Conservation (phyloP, 1,140 invertebrate species). For the Drosophila punjabiensis region DNA sequence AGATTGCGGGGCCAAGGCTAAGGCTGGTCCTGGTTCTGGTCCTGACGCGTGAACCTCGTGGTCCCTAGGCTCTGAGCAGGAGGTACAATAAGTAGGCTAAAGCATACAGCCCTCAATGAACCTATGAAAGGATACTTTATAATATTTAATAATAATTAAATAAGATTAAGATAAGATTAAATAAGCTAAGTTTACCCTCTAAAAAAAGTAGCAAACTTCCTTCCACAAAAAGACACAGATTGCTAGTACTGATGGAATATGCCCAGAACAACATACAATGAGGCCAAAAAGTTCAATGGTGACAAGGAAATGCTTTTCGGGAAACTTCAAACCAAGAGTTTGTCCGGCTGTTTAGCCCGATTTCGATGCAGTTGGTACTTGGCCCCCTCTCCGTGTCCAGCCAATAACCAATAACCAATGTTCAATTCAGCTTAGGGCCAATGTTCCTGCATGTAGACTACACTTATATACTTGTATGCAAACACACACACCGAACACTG, state of each 20-base stretch:
- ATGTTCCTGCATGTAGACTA: conserved; percentile 22
- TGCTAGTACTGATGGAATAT: neutral
- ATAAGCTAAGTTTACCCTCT: neutral
- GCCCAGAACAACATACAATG: conserved; percentile 21
- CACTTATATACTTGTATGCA: conserved; percentile 16
- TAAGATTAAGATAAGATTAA: too few relatives aligned
- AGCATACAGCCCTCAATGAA: neutral
- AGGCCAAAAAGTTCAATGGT: conserved; percentile 55
- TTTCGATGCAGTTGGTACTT: conserved; percentile 45
- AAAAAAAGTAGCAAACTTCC: neutral
- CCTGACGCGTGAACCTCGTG: conserved; percentile 28
- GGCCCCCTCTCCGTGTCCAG: conserved; percentile 4
- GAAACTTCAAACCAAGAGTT: conserved; percentile 64
- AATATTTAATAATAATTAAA: neutral
- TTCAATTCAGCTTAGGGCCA: conserved; percentile 47
- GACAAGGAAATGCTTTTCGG: conserved; percentile 80
- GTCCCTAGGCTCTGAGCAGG: neutral
- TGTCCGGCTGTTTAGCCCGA: conserved; percentile 24
- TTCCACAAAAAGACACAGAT: neutral
- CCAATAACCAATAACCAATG: conserved; percentile 27
- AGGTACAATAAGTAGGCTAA: neutral
- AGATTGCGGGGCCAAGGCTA: conserved; percentile 53
- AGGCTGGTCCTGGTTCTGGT: conserved; percentile 63
- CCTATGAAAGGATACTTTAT: neutral
- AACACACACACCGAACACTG: conserved; percentile 24